Conservation (phyloP, 2,113 vertebrate genomes). For the Sceloporus undulatus region DNA sequence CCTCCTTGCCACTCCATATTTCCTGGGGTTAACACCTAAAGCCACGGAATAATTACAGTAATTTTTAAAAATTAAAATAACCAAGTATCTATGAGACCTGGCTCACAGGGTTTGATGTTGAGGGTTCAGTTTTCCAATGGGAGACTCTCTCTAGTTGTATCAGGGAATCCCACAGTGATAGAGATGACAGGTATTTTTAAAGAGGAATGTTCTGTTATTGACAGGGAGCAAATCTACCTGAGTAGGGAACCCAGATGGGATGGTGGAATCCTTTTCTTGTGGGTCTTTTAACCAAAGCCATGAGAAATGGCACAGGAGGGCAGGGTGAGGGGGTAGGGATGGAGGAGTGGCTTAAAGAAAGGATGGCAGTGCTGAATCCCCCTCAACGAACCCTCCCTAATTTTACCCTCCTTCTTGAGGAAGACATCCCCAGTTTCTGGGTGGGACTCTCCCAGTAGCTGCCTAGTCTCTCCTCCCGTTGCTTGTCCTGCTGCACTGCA, state of each 20-base stretch:
- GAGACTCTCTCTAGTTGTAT: background rate
- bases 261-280: background rate
- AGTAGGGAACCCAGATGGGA: background rate
- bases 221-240: constrained; percentile 44
- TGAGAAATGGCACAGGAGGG: background rate
- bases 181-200: background rate
- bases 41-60: background rate
- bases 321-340: background rate
- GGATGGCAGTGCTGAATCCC: background rate
- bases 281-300: background rate
- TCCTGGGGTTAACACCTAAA: background rate
- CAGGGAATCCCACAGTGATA: background rate
- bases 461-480: background rate
- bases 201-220: background rate
- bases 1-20: background rate
- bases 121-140: background rate
- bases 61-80: too few species aligned
- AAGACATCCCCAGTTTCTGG: background rate
- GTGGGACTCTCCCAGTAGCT: background rate
- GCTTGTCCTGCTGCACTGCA: background rate
- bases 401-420: background rate
- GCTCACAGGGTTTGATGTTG: background rate
- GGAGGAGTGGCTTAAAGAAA: background rate
- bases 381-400: background rate
- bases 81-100: background rate